Percentiles rank a stretch among this genome's conserved stretches.
These are phyloP conservation scores for Eulimnadia texana DNA, from an alignment of 1,140 invertebrate species.

Conservation along the genomic window DNA sequence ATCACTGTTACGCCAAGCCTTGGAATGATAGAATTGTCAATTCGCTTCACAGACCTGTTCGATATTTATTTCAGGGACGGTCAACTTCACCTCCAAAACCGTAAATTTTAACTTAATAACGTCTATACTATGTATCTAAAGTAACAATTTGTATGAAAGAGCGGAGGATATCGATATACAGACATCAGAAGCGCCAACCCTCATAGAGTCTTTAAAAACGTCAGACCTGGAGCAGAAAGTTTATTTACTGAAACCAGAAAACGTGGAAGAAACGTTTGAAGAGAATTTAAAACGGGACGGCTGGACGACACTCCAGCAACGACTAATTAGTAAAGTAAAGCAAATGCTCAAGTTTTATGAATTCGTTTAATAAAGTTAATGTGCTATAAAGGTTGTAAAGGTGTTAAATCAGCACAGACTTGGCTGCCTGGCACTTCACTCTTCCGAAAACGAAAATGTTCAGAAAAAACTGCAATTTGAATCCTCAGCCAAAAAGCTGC, in stretches of 20 bases:
- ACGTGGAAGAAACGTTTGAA: not conserved
- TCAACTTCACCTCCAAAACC: conserved; percentile 20
- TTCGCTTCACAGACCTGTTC: conserved; percentile 42
- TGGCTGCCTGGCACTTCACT: conserved; percentile 40
- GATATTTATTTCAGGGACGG: conserved; percentile 31
- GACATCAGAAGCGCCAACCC: too few relatives aligned
- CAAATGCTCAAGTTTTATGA: not conserved
- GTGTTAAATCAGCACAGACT: conserved; percentile 56
- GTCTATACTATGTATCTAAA: conserved; percentile 2
- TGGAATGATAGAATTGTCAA: conserved; percentile 54
- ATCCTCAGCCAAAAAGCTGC: conserved; percentile 48
- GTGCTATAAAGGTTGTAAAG: conserved; percentile 35
- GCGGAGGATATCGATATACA: too few relatives aligned
- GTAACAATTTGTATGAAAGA: too few relatives aligned
- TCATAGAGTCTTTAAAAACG: conserved; percentile 52
- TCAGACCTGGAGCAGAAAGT: conserved; percentile 53
- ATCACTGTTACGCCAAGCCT: conserved; percentile 52
- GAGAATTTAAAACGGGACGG: conserved; percentile 29
- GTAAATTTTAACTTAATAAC: not conserved
- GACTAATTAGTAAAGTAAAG: conserved; percentile 44
- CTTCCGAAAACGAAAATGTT: conserved; percentile 38
- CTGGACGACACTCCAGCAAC: conserved; percentile 48
- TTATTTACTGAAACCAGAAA: conserved; percentile 40
- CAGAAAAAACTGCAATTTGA: conserved; percentile 50
- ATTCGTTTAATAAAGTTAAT: not conserved